Conservation (phyloP, 2,113 vertebrate species). For the Myrmophylax atrothorax region DNA sequence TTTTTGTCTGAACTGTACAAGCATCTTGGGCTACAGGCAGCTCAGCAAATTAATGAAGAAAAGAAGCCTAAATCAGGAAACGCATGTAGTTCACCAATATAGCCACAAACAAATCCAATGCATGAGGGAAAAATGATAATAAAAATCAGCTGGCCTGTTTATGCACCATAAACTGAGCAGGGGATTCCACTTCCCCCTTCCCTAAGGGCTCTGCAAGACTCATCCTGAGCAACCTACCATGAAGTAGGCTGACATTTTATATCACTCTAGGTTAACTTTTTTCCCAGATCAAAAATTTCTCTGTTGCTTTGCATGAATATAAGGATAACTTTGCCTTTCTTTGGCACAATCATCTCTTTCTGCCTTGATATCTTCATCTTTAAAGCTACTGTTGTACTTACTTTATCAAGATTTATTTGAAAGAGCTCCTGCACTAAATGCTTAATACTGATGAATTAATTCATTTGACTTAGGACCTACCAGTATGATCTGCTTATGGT, state of each 20-base stretch:
- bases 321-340: neutral
- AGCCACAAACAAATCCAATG: neutral
- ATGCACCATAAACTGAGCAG: neutral
- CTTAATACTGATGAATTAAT: neutral
- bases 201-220: neutral
- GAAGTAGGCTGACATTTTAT: neutral
- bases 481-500: neutral
- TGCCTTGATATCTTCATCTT: neutral
- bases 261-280: neutral
- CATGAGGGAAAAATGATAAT: too few species aligned
- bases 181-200: neutral
- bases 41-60: neutral
- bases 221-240: neutral
- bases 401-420: neutral
- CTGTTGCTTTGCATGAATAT: neutral
- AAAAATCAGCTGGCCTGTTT: neutral
- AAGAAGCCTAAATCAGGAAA: constrained; percentile 10
- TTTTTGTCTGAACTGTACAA: neutral
- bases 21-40: neutral
- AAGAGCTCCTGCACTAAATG: neutral
- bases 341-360: neutral
- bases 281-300: neutral
- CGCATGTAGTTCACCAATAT: neutral
- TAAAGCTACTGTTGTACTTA: neutral
- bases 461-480: neutral